phyloP scores from a whole-genome alignment of 2,797 vertebrate genomes.

The Adelosebastes latens region DNA sequence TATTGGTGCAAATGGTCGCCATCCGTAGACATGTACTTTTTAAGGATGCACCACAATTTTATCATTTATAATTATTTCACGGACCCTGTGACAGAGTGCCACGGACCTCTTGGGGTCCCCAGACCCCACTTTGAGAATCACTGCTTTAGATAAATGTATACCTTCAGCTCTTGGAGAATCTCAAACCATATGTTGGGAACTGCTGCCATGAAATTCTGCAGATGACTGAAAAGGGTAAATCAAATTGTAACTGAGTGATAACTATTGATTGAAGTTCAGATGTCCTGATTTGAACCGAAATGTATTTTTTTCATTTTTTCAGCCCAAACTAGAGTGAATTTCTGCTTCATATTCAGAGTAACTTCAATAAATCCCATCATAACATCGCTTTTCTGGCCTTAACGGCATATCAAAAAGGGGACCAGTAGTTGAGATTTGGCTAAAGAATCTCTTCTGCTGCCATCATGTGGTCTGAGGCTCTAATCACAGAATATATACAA shows the following conservation, averaged over 20 bases:
- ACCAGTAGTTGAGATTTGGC: conserved; percentile 8
- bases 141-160: no score
- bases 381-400: background rate
- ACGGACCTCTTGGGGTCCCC: no score
- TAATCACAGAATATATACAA: conserved; percentile 50
- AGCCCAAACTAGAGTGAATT: background rate
- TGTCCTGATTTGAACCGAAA: background rate
- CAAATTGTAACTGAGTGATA: background rate
- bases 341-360: background rate
- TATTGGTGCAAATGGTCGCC: no score
- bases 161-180: no score
- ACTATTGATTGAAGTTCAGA: background rate
- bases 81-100: no score
- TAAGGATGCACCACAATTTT: no score
- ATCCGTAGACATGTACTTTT: no score
- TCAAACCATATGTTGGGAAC: background rate
- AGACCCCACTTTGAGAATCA: no score
- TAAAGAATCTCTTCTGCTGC: conserved; percentile 72
- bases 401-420: background rate
- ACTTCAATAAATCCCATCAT: background rate
- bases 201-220: background rate
- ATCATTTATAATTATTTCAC: no score
- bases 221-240: background rate
- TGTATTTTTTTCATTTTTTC: background rate
- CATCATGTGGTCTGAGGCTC: conserved; percentile 70